Evolutionary conservation across 2,113 vertebrate genomes (phyloP).

Genomic region (Dicaeum eximium): DNA sequence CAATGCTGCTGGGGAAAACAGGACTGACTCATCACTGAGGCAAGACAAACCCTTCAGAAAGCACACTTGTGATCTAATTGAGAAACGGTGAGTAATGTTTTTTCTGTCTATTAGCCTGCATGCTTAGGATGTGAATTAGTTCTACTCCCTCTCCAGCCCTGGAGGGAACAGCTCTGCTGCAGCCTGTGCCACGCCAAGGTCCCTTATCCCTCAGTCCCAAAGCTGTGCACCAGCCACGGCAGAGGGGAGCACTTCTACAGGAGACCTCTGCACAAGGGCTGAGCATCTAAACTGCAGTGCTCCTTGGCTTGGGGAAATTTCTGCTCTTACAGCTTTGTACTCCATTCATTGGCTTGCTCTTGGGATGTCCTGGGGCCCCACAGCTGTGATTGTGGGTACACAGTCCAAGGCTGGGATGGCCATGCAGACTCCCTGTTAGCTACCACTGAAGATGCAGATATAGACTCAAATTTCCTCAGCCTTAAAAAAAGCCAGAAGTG

Average conservation of each 20-base stretch:
- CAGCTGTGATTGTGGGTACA: fast-evolving
- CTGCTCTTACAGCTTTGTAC: neutral
- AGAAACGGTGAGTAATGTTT: neutral
- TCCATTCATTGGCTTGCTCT: neutral
- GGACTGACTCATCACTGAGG: neutral
- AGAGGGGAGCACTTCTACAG: neutral
- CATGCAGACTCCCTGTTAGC: neutral
- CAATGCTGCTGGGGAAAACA: neutral
- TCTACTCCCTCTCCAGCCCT: neutral
- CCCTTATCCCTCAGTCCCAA: neutral
- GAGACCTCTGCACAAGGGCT: neutral
- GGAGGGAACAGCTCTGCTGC: neutral
- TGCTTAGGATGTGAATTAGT: neutral
- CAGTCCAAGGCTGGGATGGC: neutral
- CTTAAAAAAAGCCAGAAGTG: neutral
- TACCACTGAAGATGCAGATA: neutral
- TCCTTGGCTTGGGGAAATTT: neutral
- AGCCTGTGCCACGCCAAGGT: fast-evolving
- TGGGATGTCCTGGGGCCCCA: neutral
- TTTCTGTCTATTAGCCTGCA: neutral
- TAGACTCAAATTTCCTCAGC: neutral
- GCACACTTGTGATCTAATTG: neutral
- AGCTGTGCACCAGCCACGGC: neutral
- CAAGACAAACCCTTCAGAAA: neutral
- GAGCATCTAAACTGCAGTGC: neutral